phyloP scores from a whole-genome alignment of 2,888 invertebrate species.

The Baccha elongata region DNA sequence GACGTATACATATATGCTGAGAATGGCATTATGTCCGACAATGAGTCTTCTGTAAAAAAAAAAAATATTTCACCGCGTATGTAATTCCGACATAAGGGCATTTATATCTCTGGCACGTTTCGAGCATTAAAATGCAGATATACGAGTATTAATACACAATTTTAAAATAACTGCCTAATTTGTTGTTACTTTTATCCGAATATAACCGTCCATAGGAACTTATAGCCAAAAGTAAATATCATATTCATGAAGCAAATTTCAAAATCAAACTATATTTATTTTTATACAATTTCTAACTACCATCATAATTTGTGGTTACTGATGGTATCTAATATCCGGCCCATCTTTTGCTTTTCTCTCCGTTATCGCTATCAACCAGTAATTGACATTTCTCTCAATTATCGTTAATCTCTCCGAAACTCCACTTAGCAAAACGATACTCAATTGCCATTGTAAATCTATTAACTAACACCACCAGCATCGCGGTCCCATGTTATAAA shows the following conservation, averaged over 20 bases:
- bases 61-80: too few relatives aligned
- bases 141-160: too few relatives aligned
- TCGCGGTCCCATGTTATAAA: neutral
- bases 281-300: slow-evolving; percentile 3
- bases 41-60: too few relatives aligned
- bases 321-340: slow-evolving; percentile 2
- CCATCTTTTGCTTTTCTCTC: neutral
- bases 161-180: too few relatives aligned
- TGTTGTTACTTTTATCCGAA: too few relatives aligned
- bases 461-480: slow-evolving; percentile 56
- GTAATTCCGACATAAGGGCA: too few relatives aligned
- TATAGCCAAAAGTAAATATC: neutral
- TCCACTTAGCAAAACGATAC: slow-evolving; percentile 71
- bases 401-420: slow-evolving; percentile 67
- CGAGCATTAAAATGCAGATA: too few relatives aligned
- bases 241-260: slow-evolving; percentile 48
- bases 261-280: slow-evolving; percentile 28
- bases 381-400: slow-evolving; percentile 65
- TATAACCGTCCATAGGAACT: too few relatives aligned
- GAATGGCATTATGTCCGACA: too few relatives aligned
- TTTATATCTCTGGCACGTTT: too few relatives aligned
- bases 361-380: slow-evolving; percentile 27
- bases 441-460: slow-evolving; percentile 72
- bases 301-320: slow-evolving; percentile 19
- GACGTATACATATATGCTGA: too few relatives aligned